Base-by-base conservation (phyloP, 2,888 invertebrate species). In the Philaethria dido region DNA sequence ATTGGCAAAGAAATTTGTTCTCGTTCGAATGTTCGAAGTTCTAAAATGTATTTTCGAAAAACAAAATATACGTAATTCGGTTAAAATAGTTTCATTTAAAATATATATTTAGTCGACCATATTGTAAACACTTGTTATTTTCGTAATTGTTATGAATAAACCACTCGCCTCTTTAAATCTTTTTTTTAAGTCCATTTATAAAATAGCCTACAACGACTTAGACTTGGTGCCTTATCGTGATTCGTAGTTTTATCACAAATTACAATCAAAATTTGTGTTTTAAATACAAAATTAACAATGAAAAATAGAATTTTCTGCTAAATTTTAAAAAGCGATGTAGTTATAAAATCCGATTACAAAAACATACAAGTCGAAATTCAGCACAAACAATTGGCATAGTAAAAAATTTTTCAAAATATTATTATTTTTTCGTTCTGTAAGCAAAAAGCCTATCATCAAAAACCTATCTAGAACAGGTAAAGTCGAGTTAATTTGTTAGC, bases 381-480 rank as follows among this genome's bases (percentile, higher is more conserved):
- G 60, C 60, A 25, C 33, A 36, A 55, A 63, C 22, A 22, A 54
- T 55, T 55, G 45, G 63, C 60, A 47, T 60, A 47, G 60, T 60
- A 60, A 60, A 60, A 18, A 39, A 25, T 9, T 47, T 57, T 48
- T 48, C 62, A 62, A 62, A 62, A 62, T 33, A 61, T 59, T 22
- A 42, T 11, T 42, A 22, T 57, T 42, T 55, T 42, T 42, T 29
- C n/a, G 9, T 50, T 29, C 50, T n/a, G 20, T 55, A 64, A 44
- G 64, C 61, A 67, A 64, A 61, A 64, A 69, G 64, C 67, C 61
- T 67, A 69, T 69, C 64, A 63, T 69, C 61, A 69, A 65, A 66
- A 70, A 66, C 45, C 55, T 57, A 50, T 68, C 62, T 69, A 66
- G 42, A 66, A 67, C 36, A 60, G 69, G 47, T 68, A 59, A 70